Evolutionary conservation across 2,888 invertebrate species (phyloP).

Genomic region (Neoaliturus tenellus): DNA sequence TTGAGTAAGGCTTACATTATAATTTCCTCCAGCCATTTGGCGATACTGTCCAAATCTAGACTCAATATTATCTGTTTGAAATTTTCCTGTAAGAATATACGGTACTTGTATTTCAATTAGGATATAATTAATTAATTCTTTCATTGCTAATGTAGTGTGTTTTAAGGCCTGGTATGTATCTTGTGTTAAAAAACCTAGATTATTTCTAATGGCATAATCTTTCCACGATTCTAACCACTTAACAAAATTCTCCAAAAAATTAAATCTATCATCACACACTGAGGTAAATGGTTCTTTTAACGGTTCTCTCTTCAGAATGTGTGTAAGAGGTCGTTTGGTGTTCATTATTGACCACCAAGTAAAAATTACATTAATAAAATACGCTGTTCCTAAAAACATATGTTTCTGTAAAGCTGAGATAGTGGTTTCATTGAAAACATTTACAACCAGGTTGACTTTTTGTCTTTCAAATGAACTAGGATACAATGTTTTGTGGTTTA

Average conservation of each 20-base stretch:
- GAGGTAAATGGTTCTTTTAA: constrained; percentile 2
- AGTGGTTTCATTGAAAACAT: background rate
- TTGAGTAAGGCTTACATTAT: background rate
- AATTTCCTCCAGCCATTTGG: background rate
- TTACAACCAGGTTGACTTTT: background rate
- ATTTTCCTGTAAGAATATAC: background rate
- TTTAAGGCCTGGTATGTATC: too few relatives aligned
- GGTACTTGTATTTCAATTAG: background rate
- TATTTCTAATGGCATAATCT: background rate
- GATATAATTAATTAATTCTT: background rate
- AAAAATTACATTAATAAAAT: background rate
- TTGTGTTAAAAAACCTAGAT: too few relatives aligned
- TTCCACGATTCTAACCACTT: background rate
- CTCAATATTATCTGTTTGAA: background rate
- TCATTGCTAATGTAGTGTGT: too few relatives aligned
- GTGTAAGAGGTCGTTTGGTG: background rate
- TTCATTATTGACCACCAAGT: background rate
- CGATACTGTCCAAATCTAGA: background rate
- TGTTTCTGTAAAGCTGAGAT: background rate
- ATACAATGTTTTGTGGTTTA: background rate
- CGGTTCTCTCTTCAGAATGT: background rate
- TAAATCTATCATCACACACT: background rate
- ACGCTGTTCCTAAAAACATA: background rate
- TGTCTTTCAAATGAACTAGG: background rate
- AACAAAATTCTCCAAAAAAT: background rate